Conservation (phyloP, 2,113 vertebrate genomes). For the Thomomys bottae region DNA sequence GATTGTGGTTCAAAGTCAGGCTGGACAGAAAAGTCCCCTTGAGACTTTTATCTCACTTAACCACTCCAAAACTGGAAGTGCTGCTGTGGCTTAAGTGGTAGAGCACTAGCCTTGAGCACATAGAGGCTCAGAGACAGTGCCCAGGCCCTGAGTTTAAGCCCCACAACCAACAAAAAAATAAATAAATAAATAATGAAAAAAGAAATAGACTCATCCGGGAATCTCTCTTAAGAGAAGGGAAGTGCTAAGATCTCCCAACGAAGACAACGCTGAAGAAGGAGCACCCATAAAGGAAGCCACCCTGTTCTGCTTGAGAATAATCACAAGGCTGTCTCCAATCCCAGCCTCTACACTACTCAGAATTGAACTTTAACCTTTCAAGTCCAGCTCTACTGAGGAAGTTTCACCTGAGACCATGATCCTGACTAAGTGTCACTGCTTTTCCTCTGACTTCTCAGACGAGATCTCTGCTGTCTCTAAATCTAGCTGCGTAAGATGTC, state of each 20-base stretch:
- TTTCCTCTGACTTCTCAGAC: slow-evolving; percentile 37
- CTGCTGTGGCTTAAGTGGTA: too few species aligned
- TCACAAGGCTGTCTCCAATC: not conserved
- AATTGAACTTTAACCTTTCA: not conserved
- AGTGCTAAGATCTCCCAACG: not conserved
- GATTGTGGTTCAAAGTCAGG: too few species aligned
- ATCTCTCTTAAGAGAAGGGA: slow-evolving; percentile 26
- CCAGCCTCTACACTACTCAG: slow-evolving; percentile 30
- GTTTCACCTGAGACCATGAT: not conserved
- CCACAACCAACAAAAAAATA: too few species aligned
- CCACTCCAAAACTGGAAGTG: too few species aligned
- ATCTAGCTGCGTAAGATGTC: slow-evolving; percentile 44
- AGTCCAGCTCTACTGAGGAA: not conserved
- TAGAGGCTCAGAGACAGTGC: too few species aligned
- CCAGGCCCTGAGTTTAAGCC: too few species aligned
- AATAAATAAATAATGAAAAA: too few species aligned
- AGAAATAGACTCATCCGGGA: slow-evolving; percentile 19
- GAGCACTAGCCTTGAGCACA: too few species aligned
- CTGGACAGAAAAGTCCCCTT: too few species aligned
- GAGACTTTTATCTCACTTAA: too few species aligned
- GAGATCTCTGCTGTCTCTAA: slow-evolving; percentile 37
- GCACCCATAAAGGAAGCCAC: slow-evolving; percentile 33
- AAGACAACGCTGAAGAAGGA: slow-evolving; percentile 30
- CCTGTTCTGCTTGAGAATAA: slow-evolving; percentile 36
- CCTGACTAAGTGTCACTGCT: not conserved